These are phyloP conservation scores for Diadromus collaris DNA, from an alignment of 2,888 invertebrate genomes.

Conservation along the genomic window DNA sequence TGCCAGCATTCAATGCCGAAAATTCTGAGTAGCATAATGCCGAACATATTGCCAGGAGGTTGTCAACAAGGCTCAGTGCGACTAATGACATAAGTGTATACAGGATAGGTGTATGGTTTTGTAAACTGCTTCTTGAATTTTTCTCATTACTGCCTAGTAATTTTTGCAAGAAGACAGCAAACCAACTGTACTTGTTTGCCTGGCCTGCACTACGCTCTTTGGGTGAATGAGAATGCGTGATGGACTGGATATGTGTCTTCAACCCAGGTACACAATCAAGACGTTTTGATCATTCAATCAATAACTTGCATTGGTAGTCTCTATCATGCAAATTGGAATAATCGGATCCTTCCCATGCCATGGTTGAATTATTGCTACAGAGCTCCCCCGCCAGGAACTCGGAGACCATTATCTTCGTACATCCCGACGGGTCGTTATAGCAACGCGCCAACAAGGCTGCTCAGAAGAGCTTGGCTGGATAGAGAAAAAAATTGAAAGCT, in stretches of 20 bases:
- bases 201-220: too few relatives aligned
- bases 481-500: slow-evolving; percentile 51
- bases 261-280: not conserved
- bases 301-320: slow-evolving; percentile 1
- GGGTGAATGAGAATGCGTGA: too few relatives aligned
- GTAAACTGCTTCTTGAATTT: too few relatives aligned
- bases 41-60: too few relatives aligned
- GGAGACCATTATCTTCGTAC: slow-evolving; percentile 30
- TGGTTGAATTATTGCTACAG: slow-evolving; percentile 28
- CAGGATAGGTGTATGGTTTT: too few relatives aligned
- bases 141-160: too few relatives aligned
- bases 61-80: too few relatives aligned
- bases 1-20: too few relatives aligned
- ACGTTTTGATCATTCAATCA: slow-evolving; percentile 32
- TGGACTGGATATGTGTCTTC: not conserved
- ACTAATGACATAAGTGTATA: too few relatives aligned
- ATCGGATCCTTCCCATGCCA: slow-evolving; percentile 27
- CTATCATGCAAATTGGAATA: slow-evolving; percentile 38
- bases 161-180: too few relatives aligned
- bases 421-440: slow-evolving; percentile 27
- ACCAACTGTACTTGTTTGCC: too few relatives aligned
- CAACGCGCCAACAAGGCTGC: slow-evolving; percentile 10
- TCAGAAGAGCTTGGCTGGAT: slow-evolving; percentile 33
- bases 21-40: too few relatives aligned
- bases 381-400: not conserved